A percentile compares a stretch with the other conserved stretches of the same genome.
Evolutionary conservation across 1,140 invertebrate genomes (phyloP).

Genomic region (Bradynema listronoti): DNA sequence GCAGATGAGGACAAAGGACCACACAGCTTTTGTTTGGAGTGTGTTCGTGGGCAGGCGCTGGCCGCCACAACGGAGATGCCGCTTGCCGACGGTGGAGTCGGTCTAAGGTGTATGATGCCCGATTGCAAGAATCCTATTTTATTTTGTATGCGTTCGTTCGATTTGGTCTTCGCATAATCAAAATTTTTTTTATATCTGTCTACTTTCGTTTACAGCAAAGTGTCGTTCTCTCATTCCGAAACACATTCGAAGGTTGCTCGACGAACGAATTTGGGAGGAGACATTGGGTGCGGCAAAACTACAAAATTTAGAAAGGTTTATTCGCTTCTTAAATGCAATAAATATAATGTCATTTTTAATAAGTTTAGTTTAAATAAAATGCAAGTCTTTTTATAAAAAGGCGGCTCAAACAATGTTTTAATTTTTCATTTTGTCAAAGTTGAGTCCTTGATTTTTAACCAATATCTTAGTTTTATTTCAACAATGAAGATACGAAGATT

Average conservation of each 20-base stretch:
- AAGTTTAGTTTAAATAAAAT: no score
- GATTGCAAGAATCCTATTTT: constrained; percentile 34
- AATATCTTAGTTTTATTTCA: no score
- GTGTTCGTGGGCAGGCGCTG: constrained; percentile 19
- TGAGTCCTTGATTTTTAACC: no score
- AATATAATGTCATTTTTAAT: no score
- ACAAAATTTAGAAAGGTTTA: constrained; percentile 25
- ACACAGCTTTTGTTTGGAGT: constrained; percentile 28
- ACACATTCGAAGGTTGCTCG: constrained; percentile 18
- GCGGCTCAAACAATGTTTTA: no score
- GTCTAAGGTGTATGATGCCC: constrained; percentile 25
- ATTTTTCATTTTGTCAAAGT: no score
- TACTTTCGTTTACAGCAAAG: constrained; percentile 21
- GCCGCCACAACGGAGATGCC: constrained; percentile 35
- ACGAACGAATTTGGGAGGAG: constrained; percentile 32
- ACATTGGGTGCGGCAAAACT: constrained; percentile 26
- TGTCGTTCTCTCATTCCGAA: constrained; percentile 13
- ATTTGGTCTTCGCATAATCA: background rate
- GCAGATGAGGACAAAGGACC: no score
- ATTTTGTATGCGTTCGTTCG: constrained; percentile 16
- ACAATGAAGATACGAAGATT: no score
- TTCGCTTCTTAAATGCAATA: no score
- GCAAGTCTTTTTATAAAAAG: no score
- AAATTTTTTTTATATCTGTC: background rate
- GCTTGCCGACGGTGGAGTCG: constrained; percentile 32